Evolutionary conservation across 2,797 vertebrate species (phyloP).

Genomic region (Syndactyla subalaris): DNA sequence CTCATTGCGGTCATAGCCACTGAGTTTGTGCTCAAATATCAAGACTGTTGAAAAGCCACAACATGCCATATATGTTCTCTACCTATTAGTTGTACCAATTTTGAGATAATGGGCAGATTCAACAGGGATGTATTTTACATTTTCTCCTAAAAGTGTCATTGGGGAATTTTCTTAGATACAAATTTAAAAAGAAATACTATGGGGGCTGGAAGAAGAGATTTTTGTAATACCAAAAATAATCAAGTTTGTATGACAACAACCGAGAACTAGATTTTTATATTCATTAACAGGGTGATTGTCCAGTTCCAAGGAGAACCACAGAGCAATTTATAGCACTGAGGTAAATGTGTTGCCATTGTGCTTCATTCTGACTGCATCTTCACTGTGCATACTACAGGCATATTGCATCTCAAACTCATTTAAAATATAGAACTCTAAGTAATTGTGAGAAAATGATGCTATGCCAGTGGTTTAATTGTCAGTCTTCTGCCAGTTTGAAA

Average conservation of each 20-base stretch:
- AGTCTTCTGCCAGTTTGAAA: not conserved
- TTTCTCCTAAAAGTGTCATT: not conserved
- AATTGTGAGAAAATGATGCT: not conserved
- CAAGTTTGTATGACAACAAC: not conserved
- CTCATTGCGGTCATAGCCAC: rapidly evolving
- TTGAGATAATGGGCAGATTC: not conserved
- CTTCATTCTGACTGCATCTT: not conserved
- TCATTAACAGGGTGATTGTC: not conserved
- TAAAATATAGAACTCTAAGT: not conserved
- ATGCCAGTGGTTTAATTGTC: not conserved
- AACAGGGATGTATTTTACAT: not conserved
- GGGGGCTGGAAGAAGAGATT: not conserved
- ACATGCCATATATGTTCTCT: not conserved
- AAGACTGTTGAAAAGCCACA: not conserved
- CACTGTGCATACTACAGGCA: not conserved
- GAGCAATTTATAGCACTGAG: not conserved
- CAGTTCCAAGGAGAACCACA: not conserved
- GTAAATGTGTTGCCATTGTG: not conserved
- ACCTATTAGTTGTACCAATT: not conserved
- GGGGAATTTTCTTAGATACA: not conserved
- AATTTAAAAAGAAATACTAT: not conserved
- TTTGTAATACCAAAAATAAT: not conserved
- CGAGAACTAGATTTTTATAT: not conserved
- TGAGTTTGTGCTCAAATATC: not conserved
- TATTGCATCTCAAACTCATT: not conserved